These are phyloP conservation scores for Listronotus oregonensis DNA, from an alignment of 1,140 invertebrate genomes.

Conservation along the genomic window DNA sequence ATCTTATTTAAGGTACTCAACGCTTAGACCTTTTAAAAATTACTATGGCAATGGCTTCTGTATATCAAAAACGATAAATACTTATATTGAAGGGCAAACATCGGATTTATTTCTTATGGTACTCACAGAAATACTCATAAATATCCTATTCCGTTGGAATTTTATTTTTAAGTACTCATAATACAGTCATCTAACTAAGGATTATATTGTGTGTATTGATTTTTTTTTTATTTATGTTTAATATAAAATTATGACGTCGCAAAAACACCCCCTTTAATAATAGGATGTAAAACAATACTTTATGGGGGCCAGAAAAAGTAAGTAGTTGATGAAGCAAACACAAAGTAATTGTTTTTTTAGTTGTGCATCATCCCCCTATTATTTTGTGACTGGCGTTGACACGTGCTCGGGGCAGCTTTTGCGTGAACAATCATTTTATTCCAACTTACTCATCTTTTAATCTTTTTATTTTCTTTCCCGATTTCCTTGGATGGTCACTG, in stretches of 20 bases:
- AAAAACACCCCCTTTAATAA: background rate
- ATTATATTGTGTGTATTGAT: too few species aligned
- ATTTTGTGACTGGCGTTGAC: constrained; percentile 21
- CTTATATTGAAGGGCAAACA: too few species aligned
- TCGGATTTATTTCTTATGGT: too few species aligned
- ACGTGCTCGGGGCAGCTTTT: constrained; percentile 27
- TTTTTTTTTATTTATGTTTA: background rate
- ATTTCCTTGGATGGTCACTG: constrained; percentile 25
- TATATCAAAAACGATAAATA: too few species aligned
- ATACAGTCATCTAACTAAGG: too few species aligned
- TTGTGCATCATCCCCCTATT: constrained; percentile 16
- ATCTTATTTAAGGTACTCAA: too few species aligned
- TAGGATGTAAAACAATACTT: background rate
- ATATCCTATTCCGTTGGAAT: too few species aligned
- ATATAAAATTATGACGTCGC: background rate
- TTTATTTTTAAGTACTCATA: too few species aligned
- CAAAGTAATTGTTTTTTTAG: constrained; percentile 28
- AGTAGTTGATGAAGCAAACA: constrained; percentile 1
- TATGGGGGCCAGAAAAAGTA: background rate
- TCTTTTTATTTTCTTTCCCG: constrained; percentile 38
- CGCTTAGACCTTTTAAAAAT: too few species aligned
- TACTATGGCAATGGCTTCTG: too few species aligned
- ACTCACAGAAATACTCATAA: too few species aligned
- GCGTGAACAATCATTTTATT: constrained; percentile 32
- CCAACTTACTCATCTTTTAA: constrained; percentile 39